phyloP scores from a whole-genome alignment of 2,113 vertebrate genomes.

The Isurus oxyrinchus region DNA sequence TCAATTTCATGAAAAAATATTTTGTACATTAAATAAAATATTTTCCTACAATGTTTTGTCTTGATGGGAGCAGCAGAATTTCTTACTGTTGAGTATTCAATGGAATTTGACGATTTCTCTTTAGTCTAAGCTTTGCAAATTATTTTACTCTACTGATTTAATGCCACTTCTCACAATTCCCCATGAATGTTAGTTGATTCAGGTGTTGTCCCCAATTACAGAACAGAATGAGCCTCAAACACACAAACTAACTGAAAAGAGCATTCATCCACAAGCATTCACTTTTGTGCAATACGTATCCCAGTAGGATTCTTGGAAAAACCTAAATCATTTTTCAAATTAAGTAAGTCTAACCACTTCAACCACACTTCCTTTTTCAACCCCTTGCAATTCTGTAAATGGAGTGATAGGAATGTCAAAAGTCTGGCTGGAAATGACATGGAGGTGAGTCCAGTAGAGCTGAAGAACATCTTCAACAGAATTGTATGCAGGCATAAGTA shows the following conservation, averaged over 20 bases:
- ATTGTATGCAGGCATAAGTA: conserved; percentile 76
- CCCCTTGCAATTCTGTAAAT: background rate
- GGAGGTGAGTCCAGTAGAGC: conserved; percentile 78
- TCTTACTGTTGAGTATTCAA: background rate
- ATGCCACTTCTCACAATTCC: background rate
- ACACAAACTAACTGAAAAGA: background rate
- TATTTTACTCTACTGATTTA: background rate
- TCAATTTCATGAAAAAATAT: background rate
- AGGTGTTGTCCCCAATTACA: background rate
- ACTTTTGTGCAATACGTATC: background rate
- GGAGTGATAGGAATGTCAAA: background rate
- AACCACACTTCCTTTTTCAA: no score
- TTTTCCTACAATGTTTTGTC: background rate
- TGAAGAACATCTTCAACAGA: conserved; percentile 87
- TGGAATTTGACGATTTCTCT: background rate
- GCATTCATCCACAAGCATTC: background rate
- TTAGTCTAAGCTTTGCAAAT: background rate
- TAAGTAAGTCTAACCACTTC: background rate
- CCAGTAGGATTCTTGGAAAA: background rate
- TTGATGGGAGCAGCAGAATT: background rate
- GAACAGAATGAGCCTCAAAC: background rate
- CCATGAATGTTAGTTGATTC: background rate
- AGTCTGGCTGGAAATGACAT: conserved; percentile 56
- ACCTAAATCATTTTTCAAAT: background rate
- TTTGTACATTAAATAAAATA: background rate